These are phyloP conservation scores for Criorhina ranunculi DNA, from an alignment of 2,888 invertebrate species.

Conservation along the genomic window DNA sequence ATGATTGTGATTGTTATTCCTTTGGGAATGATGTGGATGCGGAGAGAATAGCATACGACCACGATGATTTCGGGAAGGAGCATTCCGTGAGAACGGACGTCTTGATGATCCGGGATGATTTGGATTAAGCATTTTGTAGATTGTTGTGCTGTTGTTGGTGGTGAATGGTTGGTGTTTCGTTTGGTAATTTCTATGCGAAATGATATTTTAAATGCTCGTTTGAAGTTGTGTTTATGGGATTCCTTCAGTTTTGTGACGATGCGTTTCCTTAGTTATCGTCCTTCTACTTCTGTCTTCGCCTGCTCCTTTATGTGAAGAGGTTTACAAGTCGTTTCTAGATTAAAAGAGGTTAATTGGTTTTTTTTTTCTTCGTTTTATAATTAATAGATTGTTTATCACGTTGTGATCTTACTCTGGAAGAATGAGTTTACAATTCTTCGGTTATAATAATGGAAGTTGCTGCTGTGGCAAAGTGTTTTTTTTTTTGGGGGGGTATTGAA, in stretches of 20 bases:
- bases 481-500: slow-evolving; percentile 48
- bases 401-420: slow-evolving; percentile 32
- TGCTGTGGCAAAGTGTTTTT: slow-evolving; percentile 46
- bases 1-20: slow-evolving; percentile 79
- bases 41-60: slow-evolving; percentile 83
- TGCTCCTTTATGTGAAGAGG: not conserved
- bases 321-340: not conserved
- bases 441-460: slow-evolving; percentile 68
- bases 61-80: slow-evolving; percentile 82
- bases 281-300: not conserved
- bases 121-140: slow-evolving; percentile 80
- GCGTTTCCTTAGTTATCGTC: not conserved
- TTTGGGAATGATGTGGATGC: slow-evolving; percentile 81
- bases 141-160: slow-evolving; percentile 11
- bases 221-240: slow-evolving; percentile 16
- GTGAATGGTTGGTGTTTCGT: slow-evolving; percentile 35
- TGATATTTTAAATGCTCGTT: slow-evolving; percentile 26
- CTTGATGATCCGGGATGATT: slow-evolving; percentile 83
- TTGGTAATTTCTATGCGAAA: slow-evolving; percentile 37
- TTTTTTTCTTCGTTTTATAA: not conserved
- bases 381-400: not conserved
- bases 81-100: slow-evolving; percentile 83
- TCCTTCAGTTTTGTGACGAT: slow-evolving; percentile 10
- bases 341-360: not conserved
- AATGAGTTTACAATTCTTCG: slow-evolving; percentile 30